phyloP scores from a whole-genome alignment of 1,140 invertebrate genomes.

The Drosophila albomicans region DNA sequence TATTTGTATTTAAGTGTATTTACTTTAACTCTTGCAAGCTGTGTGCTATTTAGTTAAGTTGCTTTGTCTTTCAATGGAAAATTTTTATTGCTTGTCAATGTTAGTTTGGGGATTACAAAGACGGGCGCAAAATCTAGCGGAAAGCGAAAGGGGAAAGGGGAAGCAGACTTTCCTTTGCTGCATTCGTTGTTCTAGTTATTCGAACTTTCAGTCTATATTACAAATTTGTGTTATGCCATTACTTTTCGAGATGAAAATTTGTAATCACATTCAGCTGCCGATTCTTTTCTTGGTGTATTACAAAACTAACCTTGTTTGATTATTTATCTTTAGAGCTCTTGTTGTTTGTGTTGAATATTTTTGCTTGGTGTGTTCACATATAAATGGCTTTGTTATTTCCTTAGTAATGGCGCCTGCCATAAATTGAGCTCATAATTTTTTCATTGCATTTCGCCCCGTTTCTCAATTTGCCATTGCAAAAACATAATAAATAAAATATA shows the following conservation, averaged over 20 bases:
- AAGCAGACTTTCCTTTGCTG: background rate
- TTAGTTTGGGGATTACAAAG: conserved; percentile 21
- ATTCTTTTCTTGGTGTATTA: conserved; percentile 19
- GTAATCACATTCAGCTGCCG: conserved; percentile 21
- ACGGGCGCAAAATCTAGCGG: background rate
- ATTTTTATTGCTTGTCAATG: conserved; percentile 56
- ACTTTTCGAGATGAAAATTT: conserved; percentile 8
- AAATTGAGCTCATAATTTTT: conserved; percentile 78
- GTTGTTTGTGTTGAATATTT: conserved; percentile 1
- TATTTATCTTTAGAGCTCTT: conserved; percentile 22
- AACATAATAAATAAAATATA: conserved; percentile 80
- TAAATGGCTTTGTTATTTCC: conserved; percentile 66
- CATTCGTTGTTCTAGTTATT: background rate
- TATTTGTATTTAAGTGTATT: conserved; percentile 69
- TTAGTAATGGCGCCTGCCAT: conserved; percentile 61
- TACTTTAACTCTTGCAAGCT: conserved; percentile 64
- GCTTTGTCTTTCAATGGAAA: conserved; percentile 63
- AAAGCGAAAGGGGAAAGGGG: conserved; percentile 12
- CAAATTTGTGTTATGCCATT: conserved; percentile 6
- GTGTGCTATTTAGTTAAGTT: conserved; percentile 72
- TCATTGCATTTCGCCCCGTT: conserved; percentile 52
- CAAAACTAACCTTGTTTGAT: conserved; percentile 32
- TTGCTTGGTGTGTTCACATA: conserved; percentile 19
- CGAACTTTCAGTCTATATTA: background rate
- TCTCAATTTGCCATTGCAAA: conserved; percentile 47